These are phyloP conservation scores for Taeniopygia guttata DNA, from an alignment of 2,797 vertebrate genomes.

Conservation along the genomic window DNA sequence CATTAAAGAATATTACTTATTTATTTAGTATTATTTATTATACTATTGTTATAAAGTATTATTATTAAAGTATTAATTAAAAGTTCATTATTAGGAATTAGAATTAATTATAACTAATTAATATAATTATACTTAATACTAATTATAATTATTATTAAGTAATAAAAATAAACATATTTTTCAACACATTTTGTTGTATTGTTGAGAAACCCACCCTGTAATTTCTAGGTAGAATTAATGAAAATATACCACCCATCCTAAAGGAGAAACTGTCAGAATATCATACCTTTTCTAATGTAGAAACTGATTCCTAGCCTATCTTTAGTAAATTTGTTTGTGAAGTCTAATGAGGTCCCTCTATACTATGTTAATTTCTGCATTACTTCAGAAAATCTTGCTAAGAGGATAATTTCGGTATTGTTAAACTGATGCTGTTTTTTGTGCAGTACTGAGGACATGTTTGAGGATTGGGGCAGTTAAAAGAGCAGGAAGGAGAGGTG, in stretches of 20 bases:
- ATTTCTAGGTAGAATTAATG: neutral
- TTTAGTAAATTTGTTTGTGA: neutral
- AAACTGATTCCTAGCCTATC: neutral
- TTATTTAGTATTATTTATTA: too few relatives aligned
- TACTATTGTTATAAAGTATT: too few relatives aligned
- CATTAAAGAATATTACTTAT: neutral
- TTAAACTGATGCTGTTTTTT: neutral
- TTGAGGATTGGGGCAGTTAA: neutral
- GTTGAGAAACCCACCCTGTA: rapidly evolving
- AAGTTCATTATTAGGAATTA: too few relatives aligned
- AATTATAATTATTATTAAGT: too few relatives aligned
- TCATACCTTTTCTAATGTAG: neutral
- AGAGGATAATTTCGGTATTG: neutral
- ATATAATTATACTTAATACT: too few relatives aligned
- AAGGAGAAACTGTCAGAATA: neutral
- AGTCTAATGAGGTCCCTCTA: neutral
- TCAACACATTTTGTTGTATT: neutral
- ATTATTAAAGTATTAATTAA: too few relatives aligned
- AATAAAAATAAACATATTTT: neutral
- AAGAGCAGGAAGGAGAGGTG: neutral
- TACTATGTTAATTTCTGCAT: neutral
- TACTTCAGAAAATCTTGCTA: neutral
- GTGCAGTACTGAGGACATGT: neutral
- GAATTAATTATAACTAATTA: too few relatives aligned
- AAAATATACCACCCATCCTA: neutral